A percentile compares a stretch with the other conserved stretches of the same genome.
Conservation (phyloP, 2,888 invertebrate genomes). For the Hybos culiciformis region DNA sequence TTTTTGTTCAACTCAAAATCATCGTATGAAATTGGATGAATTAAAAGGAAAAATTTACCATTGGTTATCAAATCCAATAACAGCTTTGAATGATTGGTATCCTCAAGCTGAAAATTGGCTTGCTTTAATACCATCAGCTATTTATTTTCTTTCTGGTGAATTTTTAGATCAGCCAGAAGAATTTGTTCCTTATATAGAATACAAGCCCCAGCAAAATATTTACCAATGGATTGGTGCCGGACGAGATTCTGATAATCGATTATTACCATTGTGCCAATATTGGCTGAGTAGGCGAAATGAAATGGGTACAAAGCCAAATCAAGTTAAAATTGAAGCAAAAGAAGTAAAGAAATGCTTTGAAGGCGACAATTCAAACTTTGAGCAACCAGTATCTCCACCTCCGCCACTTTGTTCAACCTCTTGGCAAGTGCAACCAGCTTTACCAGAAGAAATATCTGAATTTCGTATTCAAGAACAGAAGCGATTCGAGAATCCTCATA, state of each 20-base stretch:
- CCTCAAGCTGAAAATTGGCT: conserved; percentile 58
- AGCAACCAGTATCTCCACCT: conserved; percentile 38
- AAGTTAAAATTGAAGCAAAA: conserved; percentile 20
- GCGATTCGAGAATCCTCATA: conserved; percentile 78
- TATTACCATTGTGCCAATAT: conserved; percentile 59
- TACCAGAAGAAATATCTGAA: conserved; percentile 57
- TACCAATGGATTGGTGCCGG: conserved; percentile 83
- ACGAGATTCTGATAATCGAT: conserved; percentile 68
- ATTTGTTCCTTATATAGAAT: conserved; percentile 80
- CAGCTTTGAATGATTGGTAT: conserved; percentile 72
- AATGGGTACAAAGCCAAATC: conserved; percentile 22
- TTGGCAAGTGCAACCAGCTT: conserved; percentile 72
- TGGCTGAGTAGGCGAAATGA: conserved; percentile 58
- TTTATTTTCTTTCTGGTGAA: conserved; percentile 74
- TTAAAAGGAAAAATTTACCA: conserved; percentile 57
- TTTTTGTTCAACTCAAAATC: conserved; percentile 72
- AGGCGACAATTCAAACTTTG: conserved; percentile 18
- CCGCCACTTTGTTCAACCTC: conserved; percentile 56
- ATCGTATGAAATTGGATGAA: conserved; percentile 63
- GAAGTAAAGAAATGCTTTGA: conserved; percentile 27
- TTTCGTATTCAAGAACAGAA: conserved; percentile 68
- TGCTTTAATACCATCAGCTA: conserved; percentile 57
- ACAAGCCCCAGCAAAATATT: conserved; percentile 53
- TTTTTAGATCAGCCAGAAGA: conserved; percentile 68
- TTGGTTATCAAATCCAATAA: conserved; percentile 68